These are phyloP conservation scores for Onychostoma macrolepis DNA, from an alignment of 2,113 vertebrate genomes.

Conservation along the genomic window DNA sequence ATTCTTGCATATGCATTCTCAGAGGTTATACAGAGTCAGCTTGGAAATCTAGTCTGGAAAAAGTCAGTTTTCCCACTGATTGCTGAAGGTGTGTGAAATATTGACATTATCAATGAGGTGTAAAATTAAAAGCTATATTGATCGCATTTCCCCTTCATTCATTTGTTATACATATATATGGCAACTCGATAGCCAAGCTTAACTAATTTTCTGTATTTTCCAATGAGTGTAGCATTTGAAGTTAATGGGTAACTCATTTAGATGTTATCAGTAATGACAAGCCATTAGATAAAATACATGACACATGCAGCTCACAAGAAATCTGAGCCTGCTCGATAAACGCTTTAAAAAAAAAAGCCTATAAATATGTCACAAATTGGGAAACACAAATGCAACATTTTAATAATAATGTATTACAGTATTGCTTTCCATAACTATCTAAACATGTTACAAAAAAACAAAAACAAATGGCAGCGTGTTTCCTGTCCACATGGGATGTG, in stretches of 20 bases:
- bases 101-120: constrained; percentile 66
- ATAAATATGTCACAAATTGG: neutral
- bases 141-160: constrained; percentile 37
- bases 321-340: neutral
- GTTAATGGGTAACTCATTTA: constrained; percentile 45
- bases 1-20: neutral
- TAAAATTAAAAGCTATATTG: constrained; percentile 67
- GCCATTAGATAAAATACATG: constrained; percentile 9
- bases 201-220: constrained; percentile 52
- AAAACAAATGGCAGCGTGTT: neutral
- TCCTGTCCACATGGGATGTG: neutral
- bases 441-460: neutral
- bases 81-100: constrained; percentile 56
- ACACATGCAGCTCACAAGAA: neutral
- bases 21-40: constrained; percentile 13
- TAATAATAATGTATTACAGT: neutral
- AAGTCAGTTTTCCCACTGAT: constrained; percentile 49
- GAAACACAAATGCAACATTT: neutral
- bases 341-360: neutral
- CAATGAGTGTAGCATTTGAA: constrained; percentile 41
- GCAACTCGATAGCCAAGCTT: constrained; percentile 50
- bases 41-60: constrained; percentile 38
- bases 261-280: constrained; percentile 42
- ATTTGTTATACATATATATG: constrained; percentile 51
- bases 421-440: neutral